These are phyloP conservation scores for Cylloceria caligata DNA, from an alignment of 2,888 invertebrate species.

Conservation along the genomic window DNA sequence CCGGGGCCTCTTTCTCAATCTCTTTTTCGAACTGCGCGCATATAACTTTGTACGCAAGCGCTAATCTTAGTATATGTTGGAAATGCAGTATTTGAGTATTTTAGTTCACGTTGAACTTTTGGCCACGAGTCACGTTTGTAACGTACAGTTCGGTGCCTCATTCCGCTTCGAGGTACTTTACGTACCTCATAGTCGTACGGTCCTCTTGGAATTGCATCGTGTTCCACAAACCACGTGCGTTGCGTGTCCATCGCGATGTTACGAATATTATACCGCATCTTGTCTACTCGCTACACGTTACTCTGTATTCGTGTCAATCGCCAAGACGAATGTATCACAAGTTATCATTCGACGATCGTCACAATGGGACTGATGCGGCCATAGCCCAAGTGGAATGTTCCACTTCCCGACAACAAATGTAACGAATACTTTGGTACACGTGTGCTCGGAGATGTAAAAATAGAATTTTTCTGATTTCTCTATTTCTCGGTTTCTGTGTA, in stretches of 20 bases:
- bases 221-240: slow-evolving; percentile 57
- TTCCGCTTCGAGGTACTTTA: no score
- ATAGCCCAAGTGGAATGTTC: background rate
- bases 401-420: background rate
- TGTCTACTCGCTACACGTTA: background rate
- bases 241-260: slow-evolving; percentile 22
- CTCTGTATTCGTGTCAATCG: slow-evolving; percentile 34
- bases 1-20: slow-evolving; percentile 35
- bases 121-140: slow-evolving; percentile 29
- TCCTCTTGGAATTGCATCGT: slow-evolving; percentile 20
- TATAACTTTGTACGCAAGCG: slow-evolving; percentile 6
- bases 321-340: background rate
- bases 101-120: background rate
- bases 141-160: slow-evolving; percentile 17
- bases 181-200: background rate
- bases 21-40: slow-evolving; percentile 10
- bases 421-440: background rate
- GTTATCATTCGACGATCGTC: background rate
- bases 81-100: background rate
- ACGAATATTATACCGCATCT: slow-evolving; percentile 33
- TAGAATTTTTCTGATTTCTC: background rate
- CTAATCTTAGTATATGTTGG: background rate
- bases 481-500: no score
- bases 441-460: background rate
- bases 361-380: background rate